A percentile compares a stretch with the other conserved stretches of the same genome.
Conservation (phyloP, 2,797 vertebrate genomes). For the Anisognathus igniventris region DNA sequence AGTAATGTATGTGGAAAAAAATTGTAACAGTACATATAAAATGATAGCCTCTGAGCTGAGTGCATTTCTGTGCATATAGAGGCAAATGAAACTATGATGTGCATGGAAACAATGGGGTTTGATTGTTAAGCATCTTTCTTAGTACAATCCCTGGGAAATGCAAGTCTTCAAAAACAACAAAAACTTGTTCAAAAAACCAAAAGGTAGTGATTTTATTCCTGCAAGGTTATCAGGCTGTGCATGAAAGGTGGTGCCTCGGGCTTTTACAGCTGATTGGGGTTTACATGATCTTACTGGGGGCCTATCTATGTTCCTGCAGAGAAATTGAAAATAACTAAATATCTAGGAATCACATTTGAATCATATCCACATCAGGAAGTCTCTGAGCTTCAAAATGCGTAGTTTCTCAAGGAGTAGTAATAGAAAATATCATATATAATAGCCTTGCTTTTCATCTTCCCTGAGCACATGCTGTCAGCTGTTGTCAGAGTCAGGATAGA, state of each 20-base stretch:
- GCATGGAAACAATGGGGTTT: not conserved
- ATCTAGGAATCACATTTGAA: not conserved
- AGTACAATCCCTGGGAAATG: not conserved
- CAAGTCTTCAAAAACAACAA: not conserved
- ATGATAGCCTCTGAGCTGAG: not conserved
- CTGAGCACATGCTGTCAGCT: not conserved
- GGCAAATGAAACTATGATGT: not conserved
- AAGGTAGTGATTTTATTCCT: not conserved
- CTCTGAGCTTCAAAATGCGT: not conserved
- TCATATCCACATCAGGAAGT: not conserved
- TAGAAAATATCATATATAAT: not conserved
- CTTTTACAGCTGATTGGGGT: not conserved
- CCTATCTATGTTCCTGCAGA: not conserved
- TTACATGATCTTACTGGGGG: not conserved
- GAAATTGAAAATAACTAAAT: not conserved
- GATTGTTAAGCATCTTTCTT: not conserved
- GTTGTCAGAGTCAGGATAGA: not conserved
- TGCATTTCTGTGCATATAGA: not conserved
- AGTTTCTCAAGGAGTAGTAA: not conserved
- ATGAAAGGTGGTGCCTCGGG: accelerated
- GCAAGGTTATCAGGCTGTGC: not conserved
- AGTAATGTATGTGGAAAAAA: not conserved
- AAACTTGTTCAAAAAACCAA: not conserved
- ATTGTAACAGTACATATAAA: not conserved
- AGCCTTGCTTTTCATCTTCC: not conserved